phyloP scores from a whole-genome alignment of 30 jellyfish, hydroid and myxozoan genomes.

The Catostylus mosaicus region DNA sequence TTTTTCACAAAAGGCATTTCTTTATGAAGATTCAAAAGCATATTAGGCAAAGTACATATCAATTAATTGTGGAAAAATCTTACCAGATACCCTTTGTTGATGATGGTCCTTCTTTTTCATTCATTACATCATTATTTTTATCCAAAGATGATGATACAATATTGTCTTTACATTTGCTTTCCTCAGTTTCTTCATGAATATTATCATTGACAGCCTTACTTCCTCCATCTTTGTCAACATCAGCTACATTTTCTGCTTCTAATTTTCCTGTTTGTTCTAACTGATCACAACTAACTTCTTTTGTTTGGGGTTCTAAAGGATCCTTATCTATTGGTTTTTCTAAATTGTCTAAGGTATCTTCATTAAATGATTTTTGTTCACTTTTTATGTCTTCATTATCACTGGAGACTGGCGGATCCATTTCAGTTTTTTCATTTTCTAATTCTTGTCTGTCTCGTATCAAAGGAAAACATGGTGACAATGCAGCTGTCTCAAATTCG shows the following conservation, averaged over 20 bases:
- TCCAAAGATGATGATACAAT: slow-evolving; percentile 51
- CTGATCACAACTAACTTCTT: not conserved
- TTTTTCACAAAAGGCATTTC: too few species aligned
- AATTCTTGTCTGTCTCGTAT: slow-evolving; percentile 45
- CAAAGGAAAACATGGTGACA: slow-evolving; percentile 67
- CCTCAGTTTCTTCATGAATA: not conserved
- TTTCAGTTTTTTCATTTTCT: not conserved
- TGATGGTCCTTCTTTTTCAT: not conserved
- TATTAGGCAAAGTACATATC: too few species aligned
- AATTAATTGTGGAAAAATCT: not conserved
- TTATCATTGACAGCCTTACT: not conserved
- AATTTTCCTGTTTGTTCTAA: not conserved
- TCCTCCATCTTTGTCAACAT: not conserved
- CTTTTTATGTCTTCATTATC: not conserved
- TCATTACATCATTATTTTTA: not conserved
- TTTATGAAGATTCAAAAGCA: too few species aligned
- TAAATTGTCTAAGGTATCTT: not conserved
- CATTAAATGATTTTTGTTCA: not conserved
- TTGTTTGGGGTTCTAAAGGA: not conserved
- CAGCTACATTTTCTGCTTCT: not conserved
- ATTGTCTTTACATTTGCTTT: slow-evolving; percentile 2
- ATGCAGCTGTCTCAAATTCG: slow-evolving; percentile 52
- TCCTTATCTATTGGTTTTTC: not conserved
- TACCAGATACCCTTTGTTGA: slow-evolving; percentile 1
- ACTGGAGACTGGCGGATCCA: not conserved